Conservation (phyloP, 2,113 vertebrate genomes). For the Carassius gibelio region DNA sequence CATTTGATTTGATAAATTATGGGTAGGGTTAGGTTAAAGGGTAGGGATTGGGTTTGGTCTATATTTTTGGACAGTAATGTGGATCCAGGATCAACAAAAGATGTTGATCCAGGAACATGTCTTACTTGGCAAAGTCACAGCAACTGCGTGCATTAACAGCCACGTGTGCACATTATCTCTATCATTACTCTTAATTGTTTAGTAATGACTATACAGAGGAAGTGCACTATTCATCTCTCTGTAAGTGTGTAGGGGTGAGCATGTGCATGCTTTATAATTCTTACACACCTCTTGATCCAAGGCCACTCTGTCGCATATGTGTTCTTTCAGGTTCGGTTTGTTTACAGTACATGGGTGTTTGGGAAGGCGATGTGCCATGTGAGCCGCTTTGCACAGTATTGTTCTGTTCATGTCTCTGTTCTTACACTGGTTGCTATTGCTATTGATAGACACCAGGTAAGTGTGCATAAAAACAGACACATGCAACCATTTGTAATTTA, state of each 20-base stretch:
- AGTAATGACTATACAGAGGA: background rate
- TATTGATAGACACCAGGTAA: constrained; percentile 78
- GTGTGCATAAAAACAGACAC: background rate
- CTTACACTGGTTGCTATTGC: constrained; percentile 80
- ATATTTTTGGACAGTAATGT: too few relatives aligned
- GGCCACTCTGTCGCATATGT: background rate
- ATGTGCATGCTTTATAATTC: background rate
- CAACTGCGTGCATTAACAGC: background rate
- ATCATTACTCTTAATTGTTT: background rate
- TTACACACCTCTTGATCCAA: background rate
- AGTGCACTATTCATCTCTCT: background rate
- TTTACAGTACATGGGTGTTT: constrained; percentile 81
- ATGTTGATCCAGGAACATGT: too few relatives aligned
- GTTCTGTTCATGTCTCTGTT: constrained; percentile 79
- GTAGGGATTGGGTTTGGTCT: too few relatives aligned
- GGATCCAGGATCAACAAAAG: too few relatives aligned
- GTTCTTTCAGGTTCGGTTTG: constrained; percentile 74
- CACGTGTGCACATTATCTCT: background rate
- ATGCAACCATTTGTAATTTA: background rate
- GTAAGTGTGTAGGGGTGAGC: background rate
- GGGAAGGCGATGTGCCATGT: constrained; percentile 81
- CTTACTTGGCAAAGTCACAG: too few relatives aligned
- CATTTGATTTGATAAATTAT: too few relatives aligned
- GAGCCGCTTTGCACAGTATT: constrained; percentile 81
- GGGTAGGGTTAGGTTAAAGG: too few relatives aligned